phyloP scores from a whole-genome alignment of 2,797 vertebrate species.

The Holocentrus rufus region DNA sequence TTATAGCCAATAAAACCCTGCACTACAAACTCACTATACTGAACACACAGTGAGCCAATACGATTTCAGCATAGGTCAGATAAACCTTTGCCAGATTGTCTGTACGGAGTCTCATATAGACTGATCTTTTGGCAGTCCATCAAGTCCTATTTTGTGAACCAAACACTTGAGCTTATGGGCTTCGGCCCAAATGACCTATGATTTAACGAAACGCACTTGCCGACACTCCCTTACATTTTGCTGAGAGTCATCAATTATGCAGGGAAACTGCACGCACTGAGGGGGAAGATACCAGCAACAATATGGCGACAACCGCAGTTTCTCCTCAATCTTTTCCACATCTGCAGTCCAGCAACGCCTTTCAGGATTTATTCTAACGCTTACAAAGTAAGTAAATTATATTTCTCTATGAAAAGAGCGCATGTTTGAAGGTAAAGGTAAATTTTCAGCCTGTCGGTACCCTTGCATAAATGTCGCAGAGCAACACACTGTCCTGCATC shows the following conservation, averaged over 20 bases:
- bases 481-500: slow-evolving; percentile 72
- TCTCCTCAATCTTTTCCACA: slow-evolving; percentile 87
- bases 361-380: slow-evolving; percentile 86
- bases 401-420: slow-evolving; percentile 24
- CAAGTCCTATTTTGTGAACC: neutral
- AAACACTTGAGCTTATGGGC: slow-evolving; percentile 26
- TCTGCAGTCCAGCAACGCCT: slow-evolving; percentile 90
- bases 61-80: slow-evolving; percentile 19
- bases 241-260: slow-evolving; percentile 92
- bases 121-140: slow-evolving; percentile 13
- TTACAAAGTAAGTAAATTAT: slow-evolving; percentile 77
- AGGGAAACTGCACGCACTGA: slow-evolving; percentile 83
- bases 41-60: slow-evolving; percentile 29
- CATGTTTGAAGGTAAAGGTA: slow-evolving; percentile 35
- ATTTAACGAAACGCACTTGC: slow-evolving; percentile 68
- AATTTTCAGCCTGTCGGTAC: slow-evolving; percentile 53
- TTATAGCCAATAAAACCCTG: slow-evolving; percentile 38
- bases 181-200: slow-evolving; percentile 71
- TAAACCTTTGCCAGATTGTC: slow-evolving; percentile 32
- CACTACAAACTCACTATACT: slow-evolving; percentile 34
- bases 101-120: slow-evolving; percentile 26
- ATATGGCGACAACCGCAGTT: slow-evolving; percentile 99
- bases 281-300: slow-evolving; percentile 89
- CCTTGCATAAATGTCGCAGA: slow-evolving; percentile 86
- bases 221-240: slow-evolving; percentile 84